Percentiles rank a stretch among this genome's conserved stretches.
These are phyloP conservation scores for Holocentrus rufus DNA, from an alignment of 2,797 vertebrate species.

Conservation along the genomic window DNA sequence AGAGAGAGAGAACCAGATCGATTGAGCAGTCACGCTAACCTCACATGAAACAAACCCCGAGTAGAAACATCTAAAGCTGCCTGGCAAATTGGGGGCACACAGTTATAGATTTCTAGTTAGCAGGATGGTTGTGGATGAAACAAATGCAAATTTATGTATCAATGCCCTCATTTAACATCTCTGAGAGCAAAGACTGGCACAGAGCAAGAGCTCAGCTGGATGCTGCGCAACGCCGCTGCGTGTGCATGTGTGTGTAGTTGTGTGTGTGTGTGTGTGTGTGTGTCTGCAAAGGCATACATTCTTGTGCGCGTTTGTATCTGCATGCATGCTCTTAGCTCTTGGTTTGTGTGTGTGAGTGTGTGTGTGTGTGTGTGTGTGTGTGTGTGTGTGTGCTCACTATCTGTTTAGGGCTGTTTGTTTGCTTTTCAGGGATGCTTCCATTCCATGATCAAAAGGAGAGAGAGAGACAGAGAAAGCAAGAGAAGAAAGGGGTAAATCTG, in stretches of 20 bases:
- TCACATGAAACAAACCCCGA: slow-evolving; percentile 49
- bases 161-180: slow-evolving; percentile 70
- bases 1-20: slow-evolving; percentile 26
- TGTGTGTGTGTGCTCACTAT: not conserved
- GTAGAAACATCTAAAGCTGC: slow-evolving; percentile 47
- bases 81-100: slow-evolving; percentile 53
- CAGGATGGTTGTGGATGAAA: slow-evolving; percentile 60
- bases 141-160: slow-evolving; percentile 75
- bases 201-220: slow-evolving; percentile 62
- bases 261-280: slow-evolving; percentile 20
- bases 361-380: slow-evolving; percentile 11
- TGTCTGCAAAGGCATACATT: slow-evolving; percentile 14
- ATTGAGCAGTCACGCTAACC: slow-evolving; percentile 32
- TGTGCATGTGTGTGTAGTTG: slow-evolving; percentile 17
- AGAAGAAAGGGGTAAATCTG: slow-evolving; percentile 27
- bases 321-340: slow-evolving; percentile 1
- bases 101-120: slow-evolving; percentile 60
- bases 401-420: slow-evolving; percentile 51
- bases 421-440: slow-evolving; percentile 66
- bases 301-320: slow-evolving; percentile 10
- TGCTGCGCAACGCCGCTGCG: slow-evolving; percentile 13
- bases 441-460: slow-evolving; percentile 67
- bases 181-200: slow-evolving; percentile 55
- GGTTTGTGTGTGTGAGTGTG: slow-evolving; percentile 14
- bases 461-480: slow-evolving; percentile 8